Conservation (phyloP, 2,888 invertebrate species). For the Monopis laevigella region DNA sequence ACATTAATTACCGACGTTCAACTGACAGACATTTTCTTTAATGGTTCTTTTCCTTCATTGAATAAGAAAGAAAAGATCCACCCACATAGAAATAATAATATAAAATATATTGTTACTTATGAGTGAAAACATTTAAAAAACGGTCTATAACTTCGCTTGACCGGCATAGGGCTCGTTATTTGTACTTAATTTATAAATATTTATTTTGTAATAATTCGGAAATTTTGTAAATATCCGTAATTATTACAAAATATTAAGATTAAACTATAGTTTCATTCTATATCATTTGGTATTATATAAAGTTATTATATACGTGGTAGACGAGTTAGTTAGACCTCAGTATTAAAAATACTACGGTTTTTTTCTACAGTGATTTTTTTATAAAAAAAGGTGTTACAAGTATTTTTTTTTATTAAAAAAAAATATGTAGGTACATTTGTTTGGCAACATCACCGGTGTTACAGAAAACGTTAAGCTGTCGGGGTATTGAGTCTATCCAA, state of each 20-base stretch:
- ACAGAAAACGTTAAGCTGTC: too few relatives aligned
- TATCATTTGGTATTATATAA: background rate
- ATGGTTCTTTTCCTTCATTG: background rate
- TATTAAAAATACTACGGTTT: too few relatives aligned
- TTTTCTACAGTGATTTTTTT: too few relatives aligned
- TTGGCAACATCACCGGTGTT: too few relatives aligned
- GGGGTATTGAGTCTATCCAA: too few relatives aligned
- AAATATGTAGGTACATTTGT: too few relatives aligned
- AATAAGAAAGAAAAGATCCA: background rate
- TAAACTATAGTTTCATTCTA: background rate
- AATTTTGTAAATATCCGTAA: background rate
- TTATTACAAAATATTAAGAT: background rate
- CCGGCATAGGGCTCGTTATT: too few relatives aligned
- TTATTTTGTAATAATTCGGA: background rate
- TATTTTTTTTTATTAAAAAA: too few relatives aligned
- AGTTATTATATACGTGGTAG: background rate
- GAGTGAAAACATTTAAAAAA: too few relatives aligned
- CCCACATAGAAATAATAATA: background rate
- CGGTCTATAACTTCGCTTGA: too few relatives aligned
- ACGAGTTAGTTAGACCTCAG: too few relatives aligned
- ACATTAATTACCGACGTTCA: conserved; percentile 26
- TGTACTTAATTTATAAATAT: background rate
- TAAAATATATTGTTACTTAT: background rate
- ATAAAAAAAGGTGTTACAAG: too few relatives aligned
- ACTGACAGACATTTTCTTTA: conserved; percentile 14